Conservation (phyloP, 2,113 vertebrate genomes). For the Muntiacus reevesi region DNA sequence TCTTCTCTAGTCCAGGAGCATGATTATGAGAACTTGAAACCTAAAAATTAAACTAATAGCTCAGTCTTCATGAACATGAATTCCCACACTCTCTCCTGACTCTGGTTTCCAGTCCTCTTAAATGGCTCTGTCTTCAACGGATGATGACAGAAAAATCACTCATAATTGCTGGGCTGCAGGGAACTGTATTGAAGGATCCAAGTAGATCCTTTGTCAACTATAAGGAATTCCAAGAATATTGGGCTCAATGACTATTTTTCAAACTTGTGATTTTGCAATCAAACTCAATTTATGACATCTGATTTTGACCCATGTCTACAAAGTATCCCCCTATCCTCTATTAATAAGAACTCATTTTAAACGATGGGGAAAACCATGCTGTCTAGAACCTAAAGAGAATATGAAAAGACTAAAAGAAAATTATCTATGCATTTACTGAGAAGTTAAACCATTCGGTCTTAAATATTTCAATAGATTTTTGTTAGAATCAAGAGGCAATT, state of each 20-base stretch:
- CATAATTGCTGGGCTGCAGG: conserved; percentile 19
- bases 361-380: neutral
- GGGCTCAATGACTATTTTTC: neutral
- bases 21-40: neutral
- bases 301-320: conserved; percentile 17
- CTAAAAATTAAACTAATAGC: neutral
- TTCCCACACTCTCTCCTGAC: neutral
- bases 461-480: conserved; percentile 15
- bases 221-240: neutral
- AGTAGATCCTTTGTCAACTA: neutral
- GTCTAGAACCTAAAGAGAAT: neutral
- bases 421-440: neutral
- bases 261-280: neutral
- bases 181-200: neutral
- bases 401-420: conserved; percentile 29
- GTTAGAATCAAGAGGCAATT: neutral
- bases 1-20: neutral
- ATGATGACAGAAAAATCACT: conserved; percentile 49
- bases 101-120: neutral
- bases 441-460: neutral
- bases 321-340: neutral
- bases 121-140: neutral
- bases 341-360: conserved; percentile 15
- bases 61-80: neutral
- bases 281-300: neutral